Evolutionary conservation across 2,888 invertebrate species (phyloP), one percentile per base, ranked within the genome.

Genomic region (Prosopocoilus inquinatus): DNA sequence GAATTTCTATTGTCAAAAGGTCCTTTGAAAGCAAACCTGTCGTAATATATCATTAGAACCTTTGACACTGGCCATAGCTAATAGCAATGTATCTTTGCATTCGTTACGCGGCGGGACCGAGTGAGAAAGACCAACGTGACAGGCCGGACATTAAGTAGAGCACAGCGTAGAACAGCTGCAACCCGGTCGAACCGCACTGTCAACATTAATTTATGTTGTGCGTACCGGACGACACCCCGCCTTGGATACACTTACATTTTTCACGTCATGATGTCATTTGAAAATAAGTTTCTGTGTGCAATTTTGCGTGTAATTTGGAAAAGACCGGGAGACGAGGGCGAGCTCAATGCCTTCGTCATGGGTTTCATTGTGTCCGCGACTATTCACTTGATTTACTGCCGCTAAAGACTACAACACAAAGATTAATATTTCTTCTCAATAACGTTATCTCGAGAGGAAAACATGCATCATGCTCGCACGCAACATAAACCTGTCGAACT

Each of bases 81-180:
- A 76, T 73, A 71, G 71, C 69, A 71, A 74, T 76, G 73, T 73
- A 75, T 75, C 75, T 73, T 71, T 68, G 70, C 72, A 76, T 75
- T 75, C 72, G 74, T 70, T 67, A 64, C 69, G 69, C 71, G 65
- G 67, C 67, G 69, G 60, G 61, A 57, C 53, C 41, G 47, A 39
- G 33, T 56, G 47, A 32, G 32, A 64, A 65, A 67, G 55, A 53
- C 62, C 50, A 64, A 69, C 70, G 70, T 69, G 72, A 70, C 72
- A 72, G 53, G 69, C 71, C 71, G 72, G 72, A 73, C 72, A 72
- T 70, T 70, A 67, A 63, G 59, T 66, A 64, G 64, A 67, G 38
- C 28, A 33, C 39, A 64, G 64, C 61, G 59, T 50, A 52, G 61
- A 61, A 63, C 64, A 64, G 64, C 64, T 64, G 64, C 59, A 47